Evolutionary conservation across 2,113 vertebrate genomes (phyloP), one percentile per base, ranked within the genome.

Genomic region (Sebastes schlegelii): DNA sequence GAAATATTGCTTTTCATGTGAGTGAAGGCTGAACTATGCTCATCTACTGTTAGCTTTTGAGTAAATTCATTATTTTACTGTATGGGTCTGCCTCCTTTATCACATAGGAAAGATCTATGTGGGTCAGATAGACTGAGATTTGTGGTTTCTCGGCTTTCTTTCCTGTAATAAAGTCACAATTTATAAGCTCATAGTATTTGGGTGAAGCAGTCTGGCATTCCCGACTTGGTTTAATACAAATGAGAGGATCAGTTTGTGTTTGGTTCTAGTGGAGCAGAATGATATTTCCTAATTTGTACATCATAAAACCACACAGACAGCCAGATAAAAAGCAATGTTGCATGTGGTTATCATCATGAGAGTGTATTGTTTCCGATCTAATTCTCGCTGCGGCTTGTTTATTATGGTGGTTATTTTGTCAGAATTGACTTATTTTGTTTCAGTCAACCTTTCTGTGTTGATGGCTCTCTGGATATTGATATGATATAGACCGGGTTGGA

Each of bases 311-410:
- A 6, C 61, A 45, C 58, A 43, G 52, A 77, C n/a, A 68, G 45
- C 52, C 61, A 60, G 68, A 74, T 74, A 85, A 69, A 83, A 84
- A 72, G 77, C 61, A 69, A 3, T 75, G 65, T 68, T 69, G 69
- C 63, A 34, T 34, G 23, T 60, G 19, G 43, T 79, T 82, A 60
- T 79, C 63, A 62, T 76, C 51, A 67, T 57, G 17, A 49, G 7
- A 77, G 17, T 52, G 43, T 23, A 43, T 14, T 77, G 23, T 79
- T 82, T 52, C n/a, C 19, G 26, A 21, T 86, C 55, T 68, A 58
- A 84, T 81, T 75, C 57, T 40, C 48, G 55, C 23, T 54, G 26
- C 8, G 26, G 2, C 14, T 51, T 48, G 51, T 45, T 75, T 49
- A 58, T 76, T 62, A 42, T 54, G 4, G 10, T 60, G 14, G 49